phyloP scores from a whole-genome alignment of 2,113 vertebrate species.

The Onychostruthus taczanowskii region DNA sequence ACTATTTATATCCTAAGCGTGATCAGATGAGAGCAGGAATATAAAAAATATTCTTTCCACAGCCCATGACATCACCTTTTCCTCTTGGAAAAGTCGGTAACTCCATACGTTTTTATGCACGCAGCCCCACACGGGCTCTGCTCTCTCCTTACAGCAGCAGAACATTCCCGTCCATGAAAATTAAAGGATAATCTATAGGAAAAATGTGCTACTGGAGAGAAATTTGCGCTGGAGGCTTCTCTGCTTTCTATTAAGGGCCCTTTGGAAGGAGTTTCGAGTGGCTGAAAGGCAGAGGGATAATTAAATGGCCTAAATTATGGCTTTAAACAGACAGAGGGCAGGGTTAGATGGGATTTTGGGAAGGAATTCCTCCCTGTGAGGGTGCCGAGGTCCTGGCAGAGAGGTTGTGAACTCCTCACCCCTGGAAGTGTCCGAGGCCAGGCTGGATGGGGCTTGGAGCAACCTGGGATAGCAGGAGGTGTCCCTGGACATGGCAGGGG shows the following conservation, averaged over 20 bases:
- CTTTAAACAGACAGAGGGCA: neutral
- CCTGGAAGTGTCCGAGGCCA: neutral
- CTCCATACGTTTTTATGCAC: neutral
- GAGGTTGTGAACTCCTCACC: neutral
- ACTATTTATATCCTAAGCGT: slow-evolving; percentile 9
- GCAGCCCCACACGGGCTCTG: neutral
- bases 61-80: slow-evolving; percentile 58
- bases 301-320: neutral
- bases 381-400: neutral
- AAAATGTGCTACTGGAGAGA: neutral
- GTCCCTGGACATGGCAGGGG: neutral
- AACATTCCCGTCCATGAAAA: neutral
- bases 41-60: neutral
- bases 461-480: fast-evolving
- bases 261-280: neutral
- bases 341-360: neutral
- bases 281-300: neutral
- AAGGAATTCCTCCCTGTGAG: neutral
- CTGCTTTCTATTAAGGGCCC: neutral
- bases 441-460: neutral
- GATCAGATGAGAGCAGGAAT: neutral
- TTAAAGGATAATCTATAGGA: neutral
- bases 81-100: slow-evolving; percentile 6
- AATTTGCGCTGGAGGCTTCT: neutral
- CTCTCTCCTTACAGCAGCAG: neutral